These are phyloP conservation scores for Hemibagrus guttatus DNA, from an alignment of 2,797 vertebrate species.

Conservation along the genomic window DNA sequence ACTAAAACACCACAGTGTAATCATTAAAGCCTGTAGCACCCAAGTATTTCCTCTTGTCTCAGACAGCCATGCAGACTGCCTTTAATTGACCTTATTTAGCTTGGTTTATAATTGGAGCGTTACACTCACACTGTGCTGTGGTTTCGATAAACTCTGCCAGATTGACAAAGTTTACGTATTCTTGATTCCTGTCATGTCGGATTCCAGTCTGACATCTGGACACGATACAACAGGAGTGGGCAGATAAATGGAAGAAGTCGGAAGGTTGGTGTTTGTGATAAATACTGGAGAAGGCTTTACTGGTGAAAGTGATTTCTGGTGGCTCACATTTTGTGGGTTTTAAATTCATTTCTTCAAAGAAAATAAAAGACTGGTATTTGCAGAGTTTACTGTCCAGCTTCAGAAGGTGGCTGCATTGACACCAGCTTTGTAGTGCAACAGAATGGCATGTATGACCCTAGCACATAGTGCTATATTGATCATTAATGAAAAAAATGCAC, in stretches of 20 bases:
- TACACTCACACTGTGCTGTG: conserved; percentile 23
- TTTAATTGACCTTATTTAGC: conserved; percentile 58
- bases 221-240: neutral
- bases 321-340: neutral
- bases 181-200: conserved; percentile 24
- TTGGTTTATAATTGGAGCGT: conserved; percentile 44
- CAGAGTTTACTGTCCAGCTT: neutral
- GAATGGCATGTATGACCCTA: neutral
- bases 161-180: conserved; percentile 36
- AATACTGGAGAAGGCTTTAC: neutral
- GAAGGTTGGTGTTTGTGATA: conserved; percentile 7
- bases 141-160: conserved; percentile 44
- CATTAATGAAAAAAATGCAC: conserved; percentile 23
- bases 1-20: conserved; percentile 19
- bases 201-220: conserved; percentile 23
- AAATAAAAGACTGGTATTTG: neutral
- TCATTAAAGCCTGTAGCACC: conserved; percentile 43
- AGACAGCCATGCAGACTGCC: conserved; percentile 31
- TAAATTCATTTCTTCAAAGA: neutral
- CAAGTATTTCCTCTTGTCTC: conserved; percentile 51
- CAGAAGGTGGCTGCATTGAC: neutral
- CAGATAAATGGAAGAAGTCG: conserved; percentile 18
- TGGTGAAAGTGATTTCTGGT: neutral
- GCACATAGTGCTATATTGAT: conserved; percentile 23
- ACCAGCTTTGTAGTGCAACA: neutral